Evolutionary conservation across 2,888 invertebrate species (phyloP).

Genomic region (Pegoplata infirma): DNA sequence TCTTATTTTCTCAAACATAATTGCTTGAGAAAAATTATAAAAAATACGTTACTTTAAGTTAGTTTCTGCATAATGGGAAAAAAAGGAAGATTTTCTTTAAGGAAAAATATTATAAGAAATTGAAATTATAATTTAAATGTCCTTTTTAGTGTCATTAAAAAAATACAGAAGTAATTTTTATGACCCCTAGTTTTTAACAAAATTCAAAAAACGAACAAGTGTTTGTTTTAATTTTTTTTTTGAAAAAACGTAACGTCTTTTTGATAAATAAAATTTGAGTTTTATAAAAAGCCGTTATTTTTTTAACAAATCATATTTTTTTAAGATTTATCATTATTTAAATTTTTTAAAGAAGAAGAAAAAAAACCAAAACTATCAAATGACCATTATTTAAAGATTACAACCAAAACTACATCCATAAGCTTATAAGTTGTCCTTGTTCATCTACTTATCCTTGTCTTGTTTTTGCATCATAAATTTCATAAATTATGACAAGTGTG

Average conservation of each 20-base stretch:
- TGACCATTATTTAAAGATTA: conserved; percentile 62
- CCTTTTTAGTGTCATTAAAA: conserved; percentile 23
- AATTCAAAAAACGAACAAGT: background rate
- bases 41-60: conserved; percentile 61
- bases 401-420: conserved; percentile 24
- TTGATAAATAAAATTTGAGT: background rate
- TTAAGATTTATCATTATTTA: background rate
- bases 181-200: background rate
- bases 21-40: conserved; percentile 58
- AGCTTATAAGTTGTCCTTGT: conserved; percentile 30
- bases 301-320: background rate
- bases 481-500: conserved; percentile 64
- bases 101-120: conserved; percentile 10
- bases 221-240: background rate
- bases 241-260: background rate
- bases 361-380: conserved; percentile 60
- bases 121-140: conserved; percentile 38
- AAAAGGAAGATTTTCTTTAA: conserved; percentile 42
- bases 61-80: background rate
- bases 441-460: conserved; percentile 19
- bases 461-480: conserved; percentile 62
- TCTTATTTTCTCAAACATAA: conserved; percentile 51
- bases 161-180: background rate
- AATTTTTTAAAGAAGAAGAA: conserved; percentile 6
- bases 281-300: background rate